Base-by-base conservation (phyloP, 2,888 invertebrate genomes). In the Epinotia bilunana region DNA sequence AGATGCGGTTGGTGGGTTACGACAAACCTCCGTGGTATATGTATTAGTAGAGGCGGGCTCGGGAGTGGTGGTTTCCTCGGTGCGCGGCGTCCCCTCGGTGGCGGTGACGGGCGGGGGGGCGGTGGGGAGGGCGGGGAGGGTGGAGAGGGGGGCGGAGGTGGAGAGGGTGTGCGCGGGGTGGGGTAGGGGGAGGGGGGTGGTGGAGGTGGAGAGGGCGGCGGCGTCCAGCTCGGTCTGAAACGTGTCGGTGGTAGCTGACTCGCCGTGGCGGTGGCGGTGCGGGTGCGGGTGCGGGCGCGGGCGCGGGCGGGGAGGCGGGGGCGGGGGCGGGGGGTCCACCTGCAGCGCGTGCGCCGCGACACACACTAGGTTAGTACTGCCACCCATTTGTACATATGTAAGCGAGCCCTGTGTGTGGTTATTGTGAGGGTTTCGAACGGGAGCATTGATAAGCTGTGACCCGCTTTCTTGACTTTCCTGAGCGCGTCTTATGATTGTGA, bases 21-120 rank as follows among this genome's bases (percentile, higher is more conserved):
- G 91, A 93, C 93, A 92, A 94, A 94, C 93, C 93, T 94, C 93
- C 84, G 91, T 90, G 82, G 88, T 88, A 90, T 87, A 92, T 84
- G 90, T 87, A 90, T 90, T 90, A 90, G 92, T 90, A 80, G 93
- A 87, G 85, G 86, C 83, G 84, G 86, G 85, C 87, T 87, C 91
- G 80, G 89, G 86, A 81, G 89, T 88, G 81, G 89, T 88, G 84
- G 85, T 88, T 78, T 85, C 87, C 79, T 88, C 79, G 83, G 85
- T 83, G 81, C 81, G 82, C 83, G 85, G 83, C 82, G 82, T 78
- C 80, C 90, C 91, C 81, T 90, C 90, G 79, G 87, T 86, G 76
- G 84, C 78, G 73, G 83, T 78, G 65, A 73, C 76, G 72, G 81
- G 73, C 77, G 76, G 77, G 78, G 76, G 80, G 72, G 61, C 72